A percentile compares a stretch with the other conserved stretches of the same genome.
Evolutionary conservation across 2,888 invertebrate species (phyloP).

Genomic region (Perithous albicinctus): DNA sequence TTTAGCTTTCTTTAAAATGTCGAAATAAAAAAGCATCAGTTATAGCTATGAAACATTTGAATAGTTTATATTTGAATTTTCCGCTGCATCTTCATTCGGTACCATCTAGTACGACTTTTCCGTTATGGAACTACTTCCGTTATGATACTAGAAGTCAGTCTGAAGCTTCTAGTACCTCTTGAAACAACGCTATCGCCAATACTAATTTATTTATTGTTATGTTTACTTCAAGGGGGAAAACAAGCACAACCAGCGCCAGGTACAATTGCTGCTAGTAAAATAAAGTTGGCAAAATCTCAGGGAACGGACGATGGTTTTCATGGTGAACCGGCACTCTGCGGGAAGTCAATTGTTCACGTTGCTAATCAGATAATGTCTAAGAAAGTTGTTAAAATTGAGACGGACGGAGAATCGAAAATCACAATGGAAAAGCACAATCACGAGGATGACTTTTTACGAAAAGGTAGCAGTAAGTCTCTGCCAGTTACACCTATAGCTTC

Average conservation of each 20-base stretch:
- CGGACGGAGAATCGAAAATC: conserved; percentile 41
- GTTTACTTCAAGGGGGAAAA: conserved; percentile 60
- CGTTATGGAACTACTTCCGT: too few species aligned
- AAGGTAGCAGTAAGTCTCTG: conserved; percentile 88
- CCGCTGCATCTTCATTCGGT: too few species aligned
- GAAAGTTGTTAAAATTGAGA: conserved; percentile 72
- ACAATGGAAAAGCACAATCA: conserved; percentile 45
- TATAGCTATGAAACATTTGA: too few species aligned
- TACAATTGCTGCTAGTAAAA: conserved; percentile 27
- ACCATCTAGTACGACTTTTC: too few species aligned
- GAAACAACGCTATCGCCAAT: too few species aligned
- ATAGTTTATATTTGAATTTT: too few species aligned
- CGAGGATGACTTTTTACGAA: conserved; percentile 72
- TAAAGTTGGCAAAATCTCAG: conserved; percentile 85
- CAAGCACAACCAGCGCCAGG: conserved; percentile 65
- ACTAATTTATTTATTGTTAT: not conserved
- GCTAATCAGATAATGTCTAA: conserved; percentile 82
- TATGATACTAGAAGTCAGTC: too few species aligned
- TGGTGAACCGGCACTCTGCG: conserved; percentile 89
- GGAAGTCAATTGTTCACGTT: conserved; percentile 87
- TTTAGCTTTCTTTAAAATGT: too few species aligned
- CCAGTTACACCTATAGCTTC: conserved; percentile 90
- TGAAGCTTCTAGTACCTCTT: too few species aligned
- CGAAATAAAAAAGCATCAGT: too few species aligned
- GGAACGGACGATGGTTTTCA: conserved; percentile 89